Conservation (phyloP, 2,113 vertebrate species). For the Cebidichthys violaceus region DNA sequence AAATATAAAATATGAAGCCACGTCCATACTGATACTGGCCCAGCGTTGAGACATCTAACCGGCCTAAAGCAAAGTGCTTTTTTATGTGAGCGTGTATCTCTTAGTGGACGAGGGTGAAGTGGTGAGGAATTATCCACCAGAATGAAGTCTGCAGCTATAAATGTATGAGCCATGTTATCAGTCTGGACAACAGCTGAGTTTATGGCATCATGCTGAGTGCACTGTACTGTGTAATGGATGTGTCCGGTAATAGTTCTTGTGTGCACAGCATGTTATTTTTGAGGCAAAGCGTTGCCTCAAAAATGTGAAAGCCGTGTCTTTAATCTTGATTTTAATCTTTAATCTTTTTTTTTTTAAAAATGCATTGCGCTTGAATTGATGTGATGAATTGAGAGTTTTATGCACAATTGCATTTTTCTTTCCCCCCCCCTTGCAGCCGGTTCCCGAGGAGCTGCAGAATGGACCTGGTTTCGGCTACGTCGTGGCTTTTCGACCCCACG, state of each 20-base stretch:
- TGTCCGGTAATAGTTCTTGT: slow-evolving; percentile 24
- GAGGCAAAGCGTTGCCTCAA: slow-evolving; percentile 7
- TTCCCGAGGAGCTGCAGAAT: slow-evolving; percentile 96
- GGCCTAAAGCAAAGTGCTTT: not conserved
- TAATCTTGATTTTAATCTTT: not conserved
- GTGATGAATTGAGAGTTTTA: not conserved
- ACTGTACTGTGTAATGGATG: slow-evolving; percentile 50
- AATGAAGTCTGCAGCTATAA: slow-evolving; percentile 47
- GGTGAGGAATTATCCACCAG: slow-evolving; percentile 23
- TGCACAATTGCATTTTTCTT: not conserved
- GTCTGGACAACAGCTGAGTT: slow-evolving; percentile 42
- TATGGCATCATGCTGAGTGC: slow-evolving; percentile 39
- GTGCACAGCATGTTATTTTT: slow-evolving; percentile 28
- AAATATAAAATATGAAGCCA: too few relatives aligned
- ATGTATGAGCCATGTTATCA: slow-evolving; percentile 45
- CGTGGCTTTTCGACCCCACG: slow-evolving; percentile 93
- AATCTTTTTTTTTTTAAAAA: not conserved
- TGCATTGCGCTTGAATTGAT: not conserved
- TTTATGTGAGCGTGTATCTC: slow-evolving; percentile 7
- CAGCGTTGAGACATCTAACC: not conserved
- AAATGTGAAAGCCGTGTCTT: slow-evolving; percentile 4
- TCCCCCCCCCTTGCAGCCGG: slow-evolving; percentile 83
- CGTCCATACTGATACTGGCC: not conserved
- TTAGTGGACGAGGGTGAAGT: slow-evolving; percentile 14
- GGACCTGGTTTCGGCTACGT: slow-evolving; percentile 97